Base-by-base conservation (phyloP, 2,888 invertebrate genomes). In the Willowsia nigromaculata region DNA sequence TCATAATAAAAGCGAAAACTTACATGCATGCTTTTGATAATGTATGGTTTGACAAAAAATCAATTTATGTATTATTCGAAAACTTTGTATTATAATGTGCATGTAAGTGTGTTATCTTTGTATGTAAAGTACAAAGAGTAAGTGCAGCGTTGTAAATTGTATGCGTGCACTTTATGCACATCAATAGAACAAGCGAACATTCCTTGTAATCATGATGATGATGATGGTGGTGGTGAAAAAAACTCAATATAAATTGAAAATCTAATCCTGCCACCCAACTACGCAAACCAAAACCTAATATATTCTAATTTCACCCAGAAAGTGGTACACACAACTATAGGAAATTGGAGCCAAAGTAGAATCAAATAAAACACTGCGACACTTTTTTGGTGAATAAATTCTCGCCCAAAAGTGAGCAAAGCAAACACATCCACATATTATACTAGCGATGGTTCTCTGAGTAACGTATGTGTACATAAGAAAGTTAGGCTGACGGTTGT, bases 201-300 rank as follows among this genome's bases (percentile, higher is more conserved):
- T 83, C 71, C 68, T 37, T 27, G 33, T 7, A 15, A 5, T 11
- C 27, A 59, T 5, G 11, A 18, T 53, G 53, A 27, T 27, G 68
- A 43, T 43, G 11, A 68, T 68, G n/a, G 68, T n/a, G n/a, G n/a
- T n/a, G n/a, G n/a, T n/a, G n/a, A n/a, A n/a, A 43, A 80, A 65
- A 65, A 65, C 65, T 59, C 47, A 65, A 65, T 82, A 59, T 78
- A 40, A 65, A 81, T 82, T 82, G 65, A 82, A 68, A 82, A 65
- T 65, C 30, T 65, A 82, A 82, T 82, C 50, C 82, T 76, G n/a
- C 30, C 47, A 27, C 30, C 27, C 50, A 25, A 74, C 74, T 13
- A 47, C 47, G 5, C 27, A 74, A 47, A 43, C 76, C n/a, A 76
- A 76, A 76, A 9, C 25, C 71, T 22, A 43, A 22, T 71, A 78